phyloP scores from a whole-genome alignment of 2,113 vertebrate genomes.

The Aramus guarauna region DNA sequence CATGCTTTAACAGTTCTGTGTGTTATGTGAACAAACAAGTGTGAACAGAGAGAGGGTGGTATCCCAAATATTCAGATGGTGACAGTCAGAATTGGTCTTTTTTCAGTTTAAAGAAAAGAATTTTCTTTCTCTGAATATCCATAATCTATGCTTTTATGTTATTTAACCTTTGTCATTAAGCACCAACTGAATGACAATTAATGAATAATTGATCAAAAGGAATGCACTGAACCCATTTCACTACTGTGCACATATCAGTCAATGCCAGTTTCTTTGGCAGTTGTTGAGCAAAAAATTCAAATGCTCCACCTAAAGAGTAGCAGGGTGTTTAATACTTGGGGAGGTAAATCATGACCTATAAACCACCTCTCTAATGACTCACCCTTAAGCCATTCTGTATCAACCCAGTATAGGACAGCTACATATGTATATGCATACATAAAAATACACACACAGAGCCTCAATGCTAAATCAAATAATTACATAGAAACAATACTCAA shows the following conservation, averaged over 20 bases:
- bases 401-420: background rate
- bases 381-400: background rate
- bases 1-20: background rate
- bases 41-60: background rate
- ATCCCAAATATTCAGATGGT: background rate
- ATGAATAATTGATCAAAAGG: background rate
- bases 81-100: background rate
- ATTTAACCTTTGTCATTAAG: background rate
- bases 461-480: background rate
- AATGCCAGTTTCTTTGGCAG: background rate
- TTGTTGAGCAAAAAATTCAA: background rate
- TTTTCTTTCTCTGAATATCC: background rate
- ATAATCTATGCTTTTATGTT: background rate
- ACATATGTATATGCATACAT: background rate
- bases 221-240: background rate
- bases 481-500: background rate
- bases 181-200: background rate
- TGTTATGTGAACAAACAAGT: background rate
- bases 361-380: background rate
- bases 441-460: background rate
- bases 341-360: background rate
- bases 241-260: background rate
- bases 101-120: background rate
- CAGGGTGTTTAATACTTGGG: background rate
- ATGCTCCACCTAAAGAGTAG: background rate